phyloP scores from a whole-genome alignment of 2,797 vertebrate genomes.

The Ibycter americanus region DNA sequence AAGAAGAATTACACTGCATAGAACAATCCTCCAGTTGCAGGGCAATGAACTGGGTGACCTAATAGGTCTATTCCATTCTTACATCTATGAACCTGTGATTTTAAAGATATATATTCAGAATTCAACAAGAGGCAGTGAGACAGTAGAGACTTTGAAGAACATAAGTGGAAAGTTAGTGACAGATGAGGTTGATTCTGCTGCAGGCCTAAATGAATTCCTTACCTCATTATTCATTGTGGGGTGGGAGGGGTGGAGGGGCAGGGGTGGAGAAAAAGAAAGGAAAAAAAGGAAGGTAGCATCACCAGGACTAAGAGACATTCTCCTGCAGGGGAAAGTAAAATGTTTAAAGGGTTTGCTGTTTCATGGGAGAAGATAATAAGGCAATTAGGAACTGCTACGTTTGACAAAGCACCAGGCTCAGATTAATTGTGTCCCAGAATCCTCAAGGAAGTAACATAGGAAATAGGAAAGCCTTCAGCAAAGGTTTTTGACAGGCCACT shows the following conservation, averaged over 20 bases:
- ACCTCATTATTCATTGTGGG: slow-evolving; percentile 40
- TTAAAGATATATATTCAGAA: slow-evolving; percentile 38
- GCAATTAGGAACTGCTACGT: slow-evolving; percentile 66
- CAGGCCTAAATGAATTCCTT: slow-evolving; percentile 48
- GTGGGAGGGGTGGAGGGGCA: background rate
- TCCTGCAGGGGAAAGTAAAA: slow-evolving; percentile 66
- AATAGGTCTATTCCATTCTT: slow-evolving; percentile 14
- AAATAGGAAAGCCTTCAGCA: slow-evolving; percentile 50
- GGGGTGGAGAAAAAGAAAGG: background rate
- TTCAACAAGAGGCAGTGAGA: background rate
- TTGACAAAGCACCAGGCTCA: slow-evolving; percentile 60
- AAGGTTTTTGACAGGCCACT: slow-evolving; percentile 43
- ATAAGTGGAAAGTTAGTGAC: slow-evolving; percentile 36
- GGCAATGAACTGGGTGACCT: slow-evolving; percentile 2
- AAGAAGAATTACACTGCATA: background rate
- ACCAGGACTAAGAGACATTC: slow-evolving; percentile 17
- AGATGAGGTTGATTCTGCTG: slow-evolving; percentile 57
- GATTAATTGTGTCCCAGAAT: slow-evolving; percentile 60
- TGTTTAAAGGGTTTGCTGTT: slow-evolving; percentile 62
- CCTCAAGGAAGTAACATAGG: slow-evolving; percentile 53
- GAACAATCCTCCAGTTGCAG: background rate
- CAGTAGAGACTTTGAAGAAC: slow-evolving; percentile 6
- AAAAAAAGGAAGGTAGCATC: background rate
- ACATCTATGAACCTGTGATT: slow-evolving; percentile 23
- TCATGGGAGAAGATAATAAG: slow-evolving; percentile 64